Conservation (phyloP, 2,888 invertebrate species). For the Melinaea marsaeus region DNA sequence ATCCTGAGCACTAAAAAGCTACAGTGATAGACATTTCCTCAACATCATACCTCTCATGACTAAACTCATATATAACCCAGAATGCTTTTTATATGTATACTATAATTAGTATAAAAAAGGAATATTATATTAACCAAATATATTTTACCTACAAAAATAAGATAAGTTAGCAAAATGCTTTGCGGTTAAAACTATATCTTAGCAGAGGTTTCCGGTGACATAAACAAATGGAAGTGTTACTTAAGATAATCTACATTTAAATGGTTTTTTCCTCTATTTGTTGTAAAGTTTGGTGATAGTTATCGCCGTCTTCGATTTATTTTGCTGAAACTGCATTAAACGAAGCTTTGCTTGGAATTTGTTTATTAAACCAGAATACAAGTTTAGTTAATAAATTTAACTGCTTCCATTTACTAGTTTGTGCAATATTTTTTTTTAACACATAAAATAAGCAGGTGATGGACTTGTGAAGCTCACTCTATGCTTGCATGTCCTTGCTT, state of each 20-base stretch:
- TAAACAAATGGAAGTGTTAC: conserved; percentile 78
- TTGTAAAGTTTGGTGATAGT: conserved; percentile 72
- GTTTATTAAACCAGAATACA: neutral
- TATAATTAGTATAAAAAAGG: too few species aligned
- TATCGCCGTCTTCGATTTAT: conserved; percentile 72
- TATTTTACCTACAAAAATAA: too few species aligned
- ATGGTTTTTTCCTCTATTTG: conserved; percentile 76
- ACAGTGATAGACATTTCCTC: too few species aligned
- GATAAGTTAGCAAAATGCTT: conserved; percentile 41
- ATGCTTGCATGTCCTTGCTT: conserved; percentile 8
- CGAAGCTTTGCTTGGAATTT: neutral
- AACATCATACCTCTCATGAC: too few species aligned
- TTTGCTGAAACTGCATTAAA: conserved; percentile 64
- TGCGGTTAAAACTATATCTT: conserved; percentile 60
- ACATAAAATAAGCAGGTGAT: too few species aligned
- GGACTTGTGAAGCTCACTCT: neutral
- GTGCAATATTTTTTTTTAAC: too few species aligned
- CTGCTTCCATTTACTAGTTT: too few species aligned
- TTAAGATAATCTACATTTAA: conserved; percentile 76
- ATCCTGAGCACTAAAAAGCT: conserved; percentile 43
- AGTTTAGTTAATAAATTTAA: neutral
- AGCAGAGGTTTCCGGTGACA: conserved; percentile 60
- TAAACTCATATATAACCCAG: too few species aligned
- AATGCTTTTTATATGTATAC: too few species aligned
- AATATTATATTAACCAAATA: too few species aligned